Evolutionary conservation across 92 coral and sea anemone genomes (phyloP).

Genomic region (Palythoa heliodiscus): DNA sequence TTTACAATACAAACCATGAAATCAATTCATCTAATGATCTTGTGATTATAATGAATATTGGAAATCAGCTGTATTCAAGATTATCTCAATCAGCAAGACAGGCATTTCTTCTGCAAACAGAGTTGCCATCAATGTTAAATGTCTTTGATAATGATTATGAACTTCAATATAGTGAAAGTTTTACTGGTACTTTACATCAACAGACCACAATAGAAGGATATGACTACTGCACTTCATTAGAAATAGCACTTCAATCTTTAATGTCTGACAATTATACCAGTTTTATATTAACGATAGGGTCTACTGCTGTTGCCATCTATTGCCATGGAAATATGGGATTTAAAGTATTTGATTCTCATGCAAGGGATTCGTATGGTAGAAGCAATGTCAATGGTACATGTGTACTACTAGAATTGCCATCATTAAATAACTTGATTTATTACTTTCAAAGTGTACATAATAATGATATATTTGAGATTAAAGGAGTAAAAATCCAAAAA

Average conservation of each 20-base stretch:
- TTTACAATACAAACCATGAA: slow-evolving; percentile 14
- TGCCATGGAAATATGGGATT: slow-evolving; percentile 41
- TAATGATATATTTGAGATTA: slow-evolving; percentile 53
- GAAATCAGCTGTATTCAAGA: too few species aligned
- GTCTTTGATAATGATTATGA: slow-evolving; percentile 14
- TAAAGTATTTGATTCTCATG: slow-evolving; percentile 50
- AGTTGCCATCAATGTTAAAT: slow-evolving; percentile 60
- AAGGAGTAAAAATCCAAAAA: slow-evolving; percentile 49
- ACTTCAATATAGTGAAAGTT: slow-evolving; percentile 11
- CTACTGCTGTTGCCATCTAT: slow-evolving; percentile 45
- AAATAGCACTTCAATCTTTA: slow-evolving; percentile 51
- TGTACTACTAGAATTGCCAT: slow-evolving; percentile 41
- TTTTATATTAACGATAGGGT: slow-evolving; percentile 54
- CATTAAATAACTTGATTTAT: slow-evolving; percentile 26
- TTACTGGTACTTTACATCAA: slow-evolving; percentile 47
- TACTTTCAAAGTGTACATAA: slow-evolving; percentile 50
- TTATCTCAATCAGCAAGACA: slow-evolving; percentile 55
- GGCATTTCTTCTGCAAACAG: slow-evolving; percentile 40
- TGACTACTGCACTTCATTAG: slow-evolving; percentile 57
- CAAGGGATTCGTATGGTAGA: slow-evolving; percentile 48
- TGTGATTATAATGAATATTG: slow-evolving; percentile 42
- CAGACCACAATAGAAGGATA: slow-evolving; percentile 50
- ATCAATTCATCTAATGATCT: slow-evolving; percentile 42
- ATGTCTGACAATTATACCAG: too few species aligned
- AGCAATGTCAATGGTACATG: slow-evolving; percentile 57